Evolutionary conservation across 1,140 invertebrate species (phyloP).

Genomic region (Kradibia gibbosae): DNA sequence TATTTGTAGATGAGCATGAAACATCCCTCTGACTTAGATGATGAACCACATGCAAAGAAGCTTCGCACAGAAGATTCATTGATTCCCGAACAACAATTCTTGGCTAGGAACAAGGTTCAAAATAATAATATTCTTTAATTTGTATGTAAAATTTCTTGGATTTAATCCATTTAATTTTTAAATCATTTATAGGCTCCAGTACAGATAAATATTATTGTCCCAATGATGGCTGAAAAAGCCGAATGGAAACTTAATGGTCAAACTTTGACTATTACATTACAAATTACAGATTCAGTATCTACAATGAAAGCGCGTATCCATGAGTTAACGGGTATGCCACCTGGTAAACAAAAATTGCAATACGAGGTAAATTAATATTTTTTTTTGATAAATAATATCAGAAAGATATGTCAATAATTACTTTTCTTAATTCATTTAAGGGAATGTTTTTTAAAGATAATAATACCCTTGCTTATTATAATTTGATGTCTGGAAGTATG

Average conservation of each 20-base stretch:
- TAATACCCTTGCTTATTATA: slow-evolving; percentile 96
- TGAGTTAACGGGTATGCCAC: slow-evolving; percentile 93
- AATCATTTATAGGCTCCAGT: slow-evolving; percentile 76
- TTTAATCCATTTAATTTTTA: neutral
- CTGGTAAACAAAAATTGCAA: slow-evolving; percentile 96
- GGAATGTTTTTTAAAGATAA: slow-evolving; percentile 99
- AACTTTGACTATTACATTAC: slow-evolving; percentile 84
- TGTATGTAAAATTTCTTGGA: slow-evolving; percentile 24
- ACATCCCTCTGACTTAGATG: slow-evolving; percentile 75
- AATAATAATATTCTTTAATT: neutral
- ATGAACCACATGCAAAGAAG: slow-evolving; percentile 92
- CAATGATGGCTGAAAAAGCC: slow-evolving; percentile 88
- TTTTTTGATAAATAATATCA: slow-evolving; percentile 1
- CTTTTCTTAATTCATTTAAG: slow-evolving; percentile 68
- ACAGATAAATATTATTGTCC: slow-evolving; percentile 85
- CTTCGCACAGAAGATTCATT: slow-evolving; percentile 92
- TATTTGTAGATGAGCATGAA: slow-evolving; percentile 69
- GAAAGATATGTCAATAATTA: neutral
- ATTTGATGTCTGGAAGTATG: slow-evolving; percentile 86
- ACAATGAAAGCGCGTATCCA: slow-evolving; percentile 92
- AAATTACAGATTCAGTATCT: slow-evolving; percentile 85
- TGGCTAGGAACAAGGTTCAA: slow-evolving; percentile 78
- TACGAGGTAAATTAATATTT: slow-evolving; percentile 80
- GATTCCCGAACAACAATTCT: slow-evolving; percentile 89
- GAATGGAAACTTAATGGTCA: slow-evolving; percentile 99